These are phyloP conservation scores for Elysia crispata DNA, from an alignment of 2,888 invertebrate species.

Conservation along the genomic window DNA sequence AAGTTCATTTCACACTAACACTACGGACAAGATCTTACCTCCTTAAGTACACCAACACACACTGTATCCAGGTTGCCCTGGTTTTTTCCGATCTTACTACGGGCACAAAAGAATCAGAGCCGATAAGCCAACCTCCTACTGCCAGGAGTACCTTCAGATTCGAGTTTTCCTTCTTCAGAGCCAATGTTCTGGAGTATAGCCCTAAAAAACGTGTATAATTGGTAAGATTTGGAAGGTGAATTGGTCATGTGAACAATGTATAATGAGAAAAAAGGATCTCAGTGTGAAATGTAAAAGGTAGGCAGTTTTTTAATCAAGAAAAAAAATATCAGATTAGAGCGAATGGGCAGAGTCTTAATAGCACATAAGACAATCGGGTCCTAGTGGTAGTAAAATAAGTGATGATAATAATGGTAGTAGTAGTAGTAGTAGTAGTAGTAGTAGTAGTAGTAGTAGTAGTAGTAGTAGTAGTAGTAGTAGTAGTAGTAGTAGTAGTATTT, in stretches of 20 bases:
- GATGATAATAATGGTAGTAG: not conserved
- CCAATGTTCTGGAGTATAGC: constrained; percentile 86
- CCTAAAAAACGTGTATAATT: constrained; percentile 49
- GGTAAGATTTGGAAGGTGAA: too few species aligned
- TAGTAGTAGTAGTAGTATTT: constrained; percentile 13
- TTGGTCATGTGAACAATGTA: too few species aligned
- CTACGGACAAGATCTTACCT: too few species aligned
- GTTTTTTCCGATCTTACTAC: constrained; percentile 59
- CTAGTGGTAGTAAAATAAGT: not conserved
- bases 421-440: constrained; percentile 31
- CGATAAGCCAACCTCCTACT: constrained; percentile 70
- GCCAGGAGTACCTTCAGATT: constrained; percentile 64
- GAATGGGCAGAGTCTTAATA: too few species aligned
- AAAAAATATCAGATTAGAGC: too few species aligned
- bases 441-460: constrained; percentile 23
- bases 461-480: constrained; percentile 30
- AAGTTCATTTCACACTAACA: constrained; percentile 74
- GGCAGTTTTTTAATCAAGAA: too few species aligned
- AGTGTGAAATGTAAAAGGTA: too few species aligned
- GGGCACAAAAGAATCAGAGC: constrained; percentile 68
- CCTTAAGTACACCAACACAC: constrained; percentile 57
- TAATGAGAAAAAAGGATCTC: too few species aligned
- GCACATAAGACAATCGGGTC: too few species aligned
- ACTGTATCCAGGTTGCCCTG: constrained; percentile 53
- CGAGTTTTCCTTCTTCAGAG: constrained; percentile 68